Evolutionary conservation across 1,140 invertebrate genomes (phyloP), one percentile per base, ranked within the genome.

Genomic region (Heliconius hermathena): DNA sequence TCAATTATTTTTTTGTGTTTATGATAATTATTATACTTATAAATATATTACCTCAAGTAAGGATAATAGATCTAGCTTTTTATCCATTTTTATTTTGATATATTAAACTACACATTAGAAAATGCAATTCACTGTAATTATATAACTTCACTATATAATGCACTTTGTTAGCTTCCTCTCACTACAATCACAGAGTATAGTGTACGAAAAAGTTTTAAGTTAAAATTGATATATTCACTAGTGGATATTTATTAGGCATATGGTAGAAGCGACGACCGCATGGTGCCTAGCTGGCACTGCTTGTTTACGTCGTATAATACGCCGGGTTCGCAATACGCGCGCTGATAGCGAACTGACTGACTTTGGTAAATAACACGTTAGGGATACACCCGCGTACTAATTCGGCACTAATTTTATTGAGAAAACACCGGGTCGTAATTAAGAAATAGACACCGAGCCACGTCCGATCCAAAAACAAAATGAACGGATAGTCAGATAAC

Each of bases 61-160:
- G 49, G 93, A 94, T 82, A 95, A 88, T 70, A 95, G 83, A 84
- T 95, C 94, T 90, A 95, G 84, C 87, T 93, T 95, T 89, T 89
- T 92, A 93, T 94, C 93, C 93, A 94, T 94, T 84, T 90, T 93
- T 52, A 81, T 66, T 38, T 85, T 82, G 77, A 81, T 87, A 89
- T 79, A 85, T 89, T 82, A 83, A 89, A 88, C 84, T 87, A 92
- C 87, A 90, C 87, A 90, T 90, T 82, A 87, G 88, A 86, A 85
- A 81, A 84, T 83, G 77, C 74, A 80, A 82, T 83, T 81, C 87
- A 85, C 82, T 82, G 6, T 49, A 49, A 70, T 74, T 73, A 74
- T 81, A 52, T 29, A 81, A 80, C 71, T 74, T 46, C 74, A 81
- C 75, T 77, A 52, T 73, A 71, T 54, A 26, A 60, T 54, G 52